Evolutionary conservation across 1,140 invertebrate genomes (phyloP), one percentile per base, ranked within the genome.

Genomic region (Eupristina koningsbergeri): DNA sequence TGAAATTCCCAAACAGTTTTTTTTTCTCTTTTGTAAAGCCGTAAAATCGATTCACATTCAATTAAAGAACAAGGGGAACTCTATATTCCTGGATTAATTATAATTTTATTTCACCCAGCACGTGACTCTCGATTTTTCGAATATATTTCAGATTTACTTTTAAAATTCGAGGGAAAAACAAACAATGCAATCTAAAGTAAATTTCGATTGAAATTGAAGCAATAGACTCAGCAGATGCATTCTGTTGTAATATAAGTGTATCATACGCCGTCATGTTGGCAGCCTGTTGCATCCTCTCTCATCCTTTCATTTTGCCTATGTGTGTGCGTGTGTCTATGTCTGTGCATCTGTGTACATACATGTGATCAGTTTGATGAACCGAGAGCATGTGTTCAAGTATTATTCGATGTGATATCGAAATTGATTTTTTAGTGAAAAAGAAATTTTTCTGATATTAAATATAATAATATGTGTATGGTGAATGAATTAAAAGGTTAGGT

Each of bases 281-380:
- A 91, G 91, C 91, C 91, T 92, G 91, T 92, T 92, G 91, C 91
- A 87, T 88, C 74, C 41, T 45, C 76, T 61, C 61, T 69, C 80
- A 39, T 64, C 85, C 79, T 58, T 75, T 61, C 47, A n/a, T n/a
- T n/a, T n/a, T n/a, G n/a, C n/a, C n/a, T n/a, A n/a, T n/a, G n/a
- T n/a, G n/a, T n/a, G 84, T 77, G 84, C 81, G 82, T 85, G n/a
- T 85, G 86, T 85, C 41, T 45, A 7, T 45, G 82, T 86, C 80
- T 84, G 69, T 34, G 26, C 76, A 81, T 71, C 80, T 84, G 64
- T 11, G 11, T 77, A 73, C n/a, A 36, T 15, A 77, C 22, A 63
- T 69, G 64, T 64, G 41, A 84, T 84, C 63, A 41, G 36, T 3
- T 22, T 36, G 79, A 73, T 73, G 67, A 81, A 41, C 36, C n/a